A percentile compares a stretch with the other conserved stretches of the same genome.
Conservation (phyloP, 2,888 invertebrate genomes). For the Cheilosia soror region DNA sequence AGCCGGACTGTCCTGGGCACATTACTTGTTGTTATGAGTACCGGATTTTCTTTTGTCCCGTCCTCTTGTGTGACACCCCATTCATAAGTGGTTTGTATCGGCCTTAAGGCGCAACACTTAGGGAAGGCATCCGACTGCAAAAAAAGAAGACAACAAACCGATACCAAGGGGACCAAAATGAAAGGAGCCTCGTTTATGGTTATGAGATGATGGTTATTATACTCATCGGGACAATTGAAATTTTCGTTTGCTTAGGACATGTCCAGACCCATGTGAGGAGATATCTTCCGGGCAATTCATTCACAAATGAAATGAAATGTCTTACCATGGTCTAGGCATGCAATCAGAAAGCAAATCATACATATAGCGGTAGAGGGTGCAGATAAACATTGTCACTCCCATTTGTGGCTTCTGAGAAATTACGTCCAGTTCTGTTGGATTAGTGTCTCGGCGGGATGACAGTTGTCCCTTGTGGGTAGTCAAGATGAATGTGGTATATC, state of each 20-base stretch:
- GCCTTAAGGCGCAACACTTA: slow-evolving; percentile 46
- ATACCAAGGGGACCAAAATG: neutral
- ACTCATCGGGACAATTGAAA: slow-evolving; percentile 69
- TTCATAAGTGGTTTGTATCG: slow-evolving; percentile 23
- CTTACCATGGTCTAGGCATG: slow-evolving; percentile 20
- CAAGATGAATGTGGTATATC: slow-evolving; percentile 25
- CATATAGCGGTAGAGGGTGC: slow-evolving; percentile 17
- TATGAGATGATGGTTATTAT: slow-evolving; percentile 62
- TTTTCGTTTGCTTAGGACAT: slow-evolving; percentile 48
- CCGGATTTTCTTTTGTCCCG: slow-evolving; percentile 42
- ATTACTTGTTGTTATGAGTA: slow-evolving; percentile 51
- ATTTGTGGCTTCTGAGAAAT: slow-evolving; percentile 55
- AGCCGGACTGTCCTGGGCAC: slow-evolving; percentile 36
- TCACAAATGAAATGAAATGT: slow-evolving; percentile 48
- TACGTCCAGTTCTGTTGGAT: slow-evolving; percentile 66
- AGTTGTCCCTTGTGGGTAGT: slow-evolving; percentile 19
- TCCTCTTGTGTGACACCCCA: slow-evolving; percentile 38
- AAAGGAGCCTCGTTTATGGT: slow-evolving; percentile 63
- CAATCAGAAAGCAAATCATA: slow-evolving; percentile 54
- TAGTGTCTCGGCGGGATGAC: slow-evolving; percentile 47
- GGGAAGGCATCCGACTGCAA: neutral
- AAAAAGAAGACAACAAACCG: slow-evolving; percentile 7
- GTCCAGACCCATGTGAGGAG: slow-evolving; percentile 3
- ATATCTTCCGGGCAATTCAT: slow-evolving; percentile 59
- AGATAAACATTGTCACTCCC: slow-evolving; percentile 31